Base-by-base conservation (phyloP, 2,888 invertebrate species). In the Euproctis similis region DNA sequence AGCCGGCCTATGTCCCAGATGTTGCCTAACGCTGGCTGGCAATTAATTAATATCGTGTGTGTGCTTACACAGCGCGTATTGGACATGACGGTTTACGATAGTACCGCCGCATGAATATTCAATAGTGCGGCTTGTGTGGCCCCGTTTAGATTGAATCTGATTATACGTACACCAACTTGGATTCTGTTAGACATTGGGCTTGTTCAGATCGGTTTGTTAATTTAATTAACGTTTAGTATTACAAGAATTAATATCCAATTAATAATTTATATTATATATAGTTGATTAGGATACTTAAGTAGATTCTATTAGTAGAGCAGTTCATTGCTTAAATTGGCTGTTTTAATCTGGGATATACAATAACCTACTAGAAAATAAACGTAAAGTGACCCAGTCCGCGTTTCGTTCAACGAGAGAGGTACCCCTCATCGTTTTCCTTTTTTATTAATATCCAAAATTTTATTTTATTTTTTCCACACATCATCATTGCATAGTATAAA, bases 11-110 rank as follows among this genome's bases (percentile, higher is more conserved):
- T 53, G 54, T 39, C 51, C 56, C 77, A 77, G 67, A 69, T 78
- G 78, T 51, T 60, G 61, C 60, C 61, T 59, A 73, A 63, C 60
- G 71, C 70, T 71, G 62, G 63, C 58, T 68, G 65, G 66, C 73
- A 59, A 77, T 71, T 78, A 74, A 80, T 81, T 78, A 76, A 71
- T 72, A 66, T 68, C 41, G 43, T 62, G 60, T 66, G 65, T 67
- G 59, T 66, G 73, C 69, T 61, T 67, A 70, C 74, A 68, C 43
- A 57, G 55, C 65, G 59, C 58, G 76, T 61, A 74, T 67, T 78
- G 74, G 71, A 78, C 68, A 62, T 61, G 63, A 50, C 60, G 62
- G 62, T 71, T 71, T 74, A 74, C 73, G 72, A 74, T 71, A 63
- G 54, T 57, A 50, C 58, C 50, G 42, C 36, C 39, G 34, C 54